Base-by-base conservation (phyloP, 2,797 vertebrate species). In the Acanthurus tractus region DNA sequence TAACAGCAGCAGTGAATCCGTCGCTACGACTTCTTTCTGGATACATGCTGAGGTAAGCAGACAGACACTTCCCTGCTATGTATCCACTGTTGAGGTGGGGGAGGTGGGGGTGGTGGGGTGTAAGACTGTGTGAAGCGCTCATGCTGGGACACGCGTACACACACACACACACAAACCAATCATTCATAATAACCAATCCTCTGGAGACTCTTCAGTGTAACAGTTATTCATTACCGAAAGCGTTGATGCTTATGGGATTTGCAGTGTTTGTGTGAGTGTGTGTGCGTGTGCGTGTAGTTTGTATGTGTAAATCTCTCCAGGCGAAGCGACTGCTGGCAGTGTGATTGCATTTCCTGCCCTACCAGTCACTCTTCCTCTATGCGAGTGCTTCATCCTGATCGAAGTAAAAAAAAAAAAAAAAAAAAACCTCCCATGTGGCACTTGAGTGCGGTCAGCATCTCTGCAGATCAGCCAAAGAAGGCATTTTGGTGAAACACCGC, bases 191-290 rank as follows among this genome's bases (percentile, higher is more conserved):
- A 84, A 42, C 63, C 15, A 53, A 64, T 78, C 76, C 87, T 82
- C 84, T n/a, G 56, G 82, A 84, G 86, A 85, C 65, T 8, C 79
- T 87, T 90, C 86, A 87, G 65, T 71, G 84, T 83, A 84, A 86
- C 89, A 81, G 79, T 82, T 87, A 88, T 92, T 92, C 87, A 91
- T 91, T 87, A 92, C 65, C 72, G 73, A 77, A 91, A 77, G 84
- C 58, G 76, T 86, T 79, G 54, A 74, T 63, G 58, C 86, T 85
- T 83, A 70, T 63, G 86, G 82, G 89, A 88, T 75, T 85, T 78
- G 42, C 74, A 34, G 76, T 56, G 40, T 64, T n/a, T 62, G 64
- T 6, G 48, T 23, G 54, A 29, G 71, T 57, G 64, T 74, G 59
- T 57, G 54, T 66, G 81, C 52, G 18, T 49, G 44, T 81, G 48